These are phyloP conservation scores for Ptychobarbus kaznakovi DNA, from an alignment of 2,797 vertebrate species.

Conservation along the genomic window DNA sequence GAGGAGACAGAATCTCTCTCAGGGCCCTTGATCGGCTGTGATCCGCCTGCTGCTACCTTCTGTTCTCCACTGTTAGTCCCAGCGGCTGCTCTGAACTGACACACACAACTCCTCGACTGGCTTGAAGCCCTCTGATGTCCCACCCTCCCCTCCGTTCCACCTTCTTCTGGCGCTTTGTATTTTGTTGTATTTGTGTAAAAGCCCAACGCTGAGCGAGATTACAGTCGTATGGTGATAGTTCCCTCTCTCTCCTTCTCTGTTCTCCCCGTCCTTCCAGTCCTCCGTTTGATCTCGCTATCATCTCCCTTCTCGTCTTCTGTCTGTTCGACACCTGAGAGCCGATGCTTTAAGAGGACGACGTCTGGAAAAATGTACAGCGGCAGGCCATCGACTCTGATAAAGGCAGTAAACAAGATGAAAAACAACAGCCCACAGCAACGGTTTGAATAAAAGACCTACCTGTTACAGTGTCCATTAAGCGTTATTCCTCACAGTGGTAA, in stretches of 20 bases:
- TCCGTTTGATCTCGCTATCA: constrained; percentile 82
- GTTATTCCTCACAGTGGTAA: not conserved
- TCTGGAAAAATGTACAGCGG: constrained; percentile 76
- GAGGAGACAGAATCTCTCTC: constrained; percentile 74
- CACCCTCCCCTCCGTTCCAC: constrained; percentile 66
- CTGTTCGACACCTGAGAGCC: constrained; percentile 75
- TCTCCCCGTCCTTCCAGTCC: constrained; percentile 64
- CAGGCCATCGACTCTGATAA: constrained; percentile 81
- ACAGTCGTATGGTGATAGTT: constrained; percentile 64
- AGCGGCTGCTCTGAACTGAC: constrained; percentile 64
- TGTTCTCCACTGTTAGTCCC: constrained; percentile 75
- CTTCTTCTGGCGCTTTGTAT: constrained; percentile 71
- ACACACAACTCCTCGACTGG: constrained; percentile 73
- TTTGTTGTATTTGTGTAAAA: constrained; percentile 79
- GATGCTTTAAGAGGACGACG: constrained; percentile 73
- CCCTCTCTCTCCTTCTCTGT: constrained; percentile 34
- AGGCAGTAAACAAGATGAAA: constrained; percentile 67
- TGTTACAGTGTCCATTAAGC: constrained; percentile 49
- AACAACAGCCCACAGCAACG: constrained; percentile 65
- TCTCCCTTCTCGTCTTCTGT: constrained; percentile 72
- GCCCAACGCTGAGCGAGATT: constrained; percentile 73
- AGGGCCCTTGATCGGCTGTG: constrained; percentile 72
- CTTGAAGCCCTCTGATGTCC: constrained; percentile 81
- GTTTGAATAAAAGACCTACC: constrained; percentile 71
- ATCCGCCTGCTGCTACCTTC: constrained; percentile 79